phyloP scores from a whole-genome alignment of 2,888 invertebrate species.

The Kryphioiulus occultus region DNA sequence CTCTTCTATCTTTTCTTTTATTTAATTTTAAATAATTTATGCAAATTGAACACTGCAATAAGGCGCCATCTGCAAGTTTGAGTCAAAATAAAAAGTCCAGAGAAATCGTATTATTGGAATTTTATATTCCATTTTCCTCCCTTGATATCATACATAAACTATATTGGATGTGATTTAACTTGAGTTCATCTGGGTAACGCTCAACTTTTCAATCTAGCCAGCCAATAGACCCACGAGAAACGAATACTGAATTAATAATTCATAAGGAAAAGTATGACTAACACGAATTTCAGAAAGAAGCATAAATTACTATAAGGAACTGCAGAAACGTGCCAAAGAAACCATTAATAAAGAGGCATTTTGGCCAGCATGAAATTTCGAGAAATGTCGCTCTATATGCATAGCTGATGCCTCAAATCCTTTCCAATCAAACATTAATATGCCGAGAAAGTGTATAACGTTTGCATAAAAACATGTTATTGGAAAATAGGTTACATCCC shows the following conservation, averaged over 20 bases:
- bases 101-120: background rate
- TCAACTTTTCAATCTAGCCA: background rate
- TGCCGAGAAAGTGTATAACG: background rate
- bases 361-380: background rate
- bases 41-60: no score
- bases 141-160: background rate
- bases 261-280: background rate
- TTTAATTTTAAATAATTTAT: no score
- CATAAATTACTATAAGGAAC: background rate
- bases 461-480: background rate
- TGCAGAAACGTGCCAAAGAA: background rate
- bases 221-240: background rate
- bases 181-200: background rate
- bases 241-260: background rate
- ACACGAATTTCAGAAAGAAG: background rate
- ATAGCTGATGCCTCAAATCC: background rate
- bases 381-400: conserved; percentile 3
- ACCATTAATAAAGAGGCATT: background rate
- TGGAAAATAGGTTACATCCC: background rate
- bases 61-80: no score
- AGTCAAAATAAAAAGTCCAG: background rate
- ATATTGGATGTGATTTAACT: background rate
- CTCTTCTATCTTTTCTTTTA: no score
- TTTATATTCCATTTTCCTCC: background rate
- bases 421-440: background rate